Evolutionary conservation across 2,888 invertebrate species (phyloP), one percentile per base, ranked within the genome.

Genomic region (Notodonta ziczac): DNA sequence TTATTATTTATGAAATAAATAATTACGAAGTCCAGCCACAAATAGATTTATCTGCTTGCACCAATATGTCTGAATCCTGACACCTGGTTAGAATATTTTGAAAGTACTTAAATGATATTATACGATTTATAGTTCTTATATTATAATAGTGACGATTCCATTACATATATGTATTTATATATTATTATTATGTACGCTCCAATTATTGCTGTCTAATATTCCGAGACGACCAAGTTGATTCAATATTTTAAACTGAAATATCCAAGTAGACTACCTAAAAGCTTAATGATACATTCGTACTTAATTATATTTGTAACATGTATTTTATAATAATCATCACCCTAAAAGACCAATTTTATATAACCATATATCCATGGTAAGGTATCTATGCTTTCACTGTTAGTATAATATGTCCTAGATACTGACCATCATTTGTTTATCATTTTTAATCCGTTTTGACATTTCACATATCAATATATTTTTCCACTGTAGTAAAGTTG

Each of bases 311-410:
- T 67, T 72, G 62, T 76, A 70, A 62, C 62, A 61, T 63, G 61
- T 64, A 63, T 72, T 51, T 73, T 60, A 56, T 60, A 62, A 64
- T 66, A 55, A 63, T 73, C 57, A 63, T 73, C 58, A 62, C 65
- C 65, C 59, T 62, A 69, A 75, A 67, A 73, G 76, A 77, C 76
- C 76, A 76, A 76, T 77, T 76, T 77, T 77, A 64, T 71, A 76
- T 63, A 76, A 67, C 62, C 56, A 60, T 69, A 65, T 71, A 69
- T 62, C 61, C 65, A 59, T n/a, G 46, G 13, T 46, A n/a, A 46
- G 5, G 12, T 5, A n/a, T 46, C 13, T n/a, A 48, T 8, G 35
- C 53, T 53, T 53, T 53, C 35, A 13, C 35, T 53, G 35, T 53
- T 53, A 13, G 53, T 53, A 53, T 5, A 4, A 5, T 14, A 14